These are phyloP conservation scores for Eulemur albifrons DNA, from an alignment of 2,797 vertebrate genomes.

Conservation along the genomic window DNA sequence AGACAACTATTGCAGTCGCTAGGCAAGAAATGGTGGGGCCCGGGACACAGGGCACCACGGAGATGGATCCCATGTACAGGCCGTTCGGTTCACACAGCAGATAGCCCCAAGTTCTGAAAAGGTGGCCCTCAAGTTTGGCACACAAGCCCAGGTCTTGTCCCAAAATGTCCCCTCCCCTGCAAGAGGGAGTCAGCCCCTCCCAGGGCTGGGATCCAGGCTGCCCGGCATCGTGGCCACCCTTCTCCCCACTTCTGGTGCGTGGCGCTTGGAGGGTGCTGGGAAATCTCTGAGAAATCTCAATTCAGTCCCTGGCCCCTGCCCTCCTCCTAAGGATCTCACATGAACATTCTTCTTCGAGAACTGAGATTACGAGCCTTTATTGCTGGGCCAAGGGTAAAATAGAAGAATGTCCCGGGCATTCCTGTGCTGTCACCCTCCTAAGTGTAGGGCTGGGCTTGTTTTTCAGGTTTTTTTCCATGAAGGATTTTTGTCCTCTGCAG, in stretches of 20 bases:
- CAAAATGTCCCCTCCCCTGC: rapidly evolving
- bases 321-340: neutral
- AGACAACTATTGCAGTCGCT: rapidly evolving
- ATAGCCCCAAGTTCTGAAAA: rapidly evolving
- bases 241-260: too few species aligned
- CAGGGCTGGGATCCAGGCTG: neutral
- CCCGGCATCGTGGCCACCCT: rapidly evolving
- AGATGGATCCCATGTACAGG: rapidly evolving
- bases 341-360: neutral
- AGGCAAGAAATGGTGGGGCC: neutral
- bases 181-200: neutral
- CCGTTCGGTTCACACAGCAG: rapidly evolving
- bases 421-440: rapidly evolving
- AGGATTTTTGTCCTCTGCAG: neutral
- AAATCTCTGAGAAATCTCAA: neutral
- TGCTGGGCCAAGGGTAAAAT: neutral
- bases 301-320: neutral
- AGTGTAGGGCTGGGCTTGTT: neutral
- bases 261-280: rapidly evolving
- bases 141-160: too few species aligned
- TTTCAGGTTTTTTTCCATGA: conserved; percentile 2
- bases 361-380: neutral
- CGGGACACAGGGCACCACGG: rapidly evolving
- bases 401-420: neutral
- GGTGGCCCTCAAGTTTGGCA: rapidly evolving